phyloP scores from a whole-genome alignment of 2,888 invertebrate species.

The Maniola hyperantus region DNA sequence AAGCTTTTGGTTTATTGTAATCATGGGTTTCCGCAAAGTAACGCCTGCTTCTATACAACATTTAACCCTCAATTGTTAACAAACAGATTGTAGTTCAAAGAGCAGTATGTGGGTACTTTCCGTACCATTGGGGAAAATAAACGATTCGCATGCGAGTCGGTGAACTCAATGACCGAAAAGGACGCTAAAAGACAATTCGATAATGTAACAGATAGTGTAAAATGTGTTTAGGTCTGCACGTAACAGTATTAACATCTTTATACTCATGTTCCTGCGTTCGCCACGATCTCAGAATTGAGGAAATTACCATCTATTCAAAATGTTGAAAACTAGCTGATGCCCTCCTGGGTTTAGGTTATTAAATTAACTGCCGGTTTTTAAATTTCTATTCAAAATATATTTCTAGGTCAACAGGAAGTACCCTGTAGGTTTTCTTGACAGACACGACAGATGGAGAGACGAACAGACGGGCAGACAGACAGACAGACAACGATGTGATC shows the following conservation, averaged over 20 bases:
- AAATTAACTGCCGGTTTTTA: too few species aligned
- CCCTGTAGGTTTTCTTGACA: too few species aligned
- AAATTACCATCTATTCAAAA: too few species aligned
- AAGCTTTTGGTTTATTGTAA: not conserved
- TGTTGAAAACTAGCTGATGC: too few species aligned
- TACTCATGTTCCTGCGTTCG: not conserved
- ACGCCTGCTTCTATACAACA: too few species aligned
- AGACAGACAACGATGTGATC: too few species aligned
- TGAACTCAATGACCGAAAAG: conserved; percentile 39
- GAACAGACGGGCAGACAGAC: too few species aligned
- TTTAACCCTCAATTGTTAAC: conserved; percentile 8
- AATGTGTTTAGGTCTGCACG: conserved; percentile 9
- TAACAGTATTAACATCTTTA: not conserved
- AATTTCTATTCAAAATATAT: too few species aligned
- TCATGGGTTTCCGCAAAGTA: not conserved
- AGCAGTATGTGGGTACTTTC: conserved; percentile 43
- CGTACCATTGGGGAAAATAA: conserved; percentile 58
- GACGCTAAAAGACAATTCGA: conserved; percentile 19
- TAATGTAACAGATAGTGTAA: conserved; percentile 12
- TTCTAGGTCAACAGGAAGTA: too few species aligned
- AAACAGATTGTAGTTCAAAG: not conserved
- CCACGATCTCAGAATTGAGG: not conserved
- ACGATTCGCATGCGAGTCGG: conserved; percentile 53
- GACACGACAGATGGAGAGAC: too few species aligned
- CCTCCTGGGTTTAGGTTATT: too few species aligned